These are phyloP conservation scores for Cerastis leucographa DNA, from an alignment of 2,888 invertebrate genomes.

Conservation along the genomic window DNA sequence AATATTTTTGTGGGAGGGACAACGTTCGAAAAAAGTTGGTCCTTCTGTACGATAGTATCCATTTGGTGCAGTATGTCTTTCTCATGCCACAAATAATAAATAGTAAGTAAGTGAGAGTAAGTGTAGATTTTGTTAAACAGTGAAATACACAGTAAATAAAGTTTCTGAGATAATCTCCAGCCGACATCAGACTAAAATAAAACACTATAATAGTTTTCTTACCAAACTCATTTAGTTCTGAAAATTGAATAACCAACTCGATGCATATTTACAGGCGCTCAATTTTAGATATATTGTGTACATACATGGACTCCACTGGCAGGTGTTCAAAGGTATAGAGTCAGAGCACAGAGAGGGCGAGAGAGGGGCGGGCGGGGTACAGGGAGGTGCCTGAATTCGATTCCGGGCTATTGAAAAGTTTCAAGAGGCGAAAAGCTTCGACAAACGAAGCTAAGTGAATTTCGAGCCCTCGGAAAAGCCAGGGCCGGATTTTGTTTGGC, in stretches of 20 bases:
- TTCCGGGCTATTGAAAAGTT: constrained; percentile 91
- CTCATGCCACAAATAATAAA: background rate
- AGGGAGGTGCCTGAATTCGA: constrained; percentile 85
- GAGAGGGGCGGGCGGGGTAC: constrained; percentile 58
- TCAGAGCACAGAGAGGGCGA: constrained; percentile 45
- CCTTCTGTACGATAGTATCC: background rate
- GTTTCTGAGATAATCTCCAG: background rate
- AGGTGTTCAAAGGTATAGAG: constrained; percentile 77
- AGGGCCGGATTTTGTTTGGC: constrained; percentile 68
- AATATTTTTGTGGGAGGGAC: constrained; percentile 36
- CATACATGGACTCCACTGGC: constrained; percentile 72
- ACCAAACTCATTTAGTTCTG: constrained; percentile 18
- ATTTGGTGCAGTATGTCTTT: background rate
- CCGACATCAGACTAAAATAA: background rate
- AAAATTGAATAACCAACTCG: constrained; percentile 44
- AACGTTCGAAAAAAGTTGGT: constrained; percentile 5
- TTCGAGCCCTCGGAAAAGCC: constrained; percentile 86
- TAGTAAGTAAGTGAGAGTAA: too few relatives aligned
- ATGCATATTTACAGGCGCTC: constrained; percentile 50
- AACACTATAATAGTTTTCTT: constrained; percentile 4
- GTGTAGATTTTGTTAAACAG: too few relatives aligned
- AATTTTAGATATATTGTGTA: constrained; percentile 68
- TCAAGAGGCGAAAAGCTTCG: constrained; percentile 91
- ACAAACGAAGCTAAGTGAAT: constrained; percentile 91
- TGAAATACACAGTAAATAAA: background rate